A percentile compares a stretch with the other conserved stretches of the same genome.
phyloP scores from a whole-genome alignment of 2,113 vertebrate species.

The Lanius ludovicianus region DNA sequence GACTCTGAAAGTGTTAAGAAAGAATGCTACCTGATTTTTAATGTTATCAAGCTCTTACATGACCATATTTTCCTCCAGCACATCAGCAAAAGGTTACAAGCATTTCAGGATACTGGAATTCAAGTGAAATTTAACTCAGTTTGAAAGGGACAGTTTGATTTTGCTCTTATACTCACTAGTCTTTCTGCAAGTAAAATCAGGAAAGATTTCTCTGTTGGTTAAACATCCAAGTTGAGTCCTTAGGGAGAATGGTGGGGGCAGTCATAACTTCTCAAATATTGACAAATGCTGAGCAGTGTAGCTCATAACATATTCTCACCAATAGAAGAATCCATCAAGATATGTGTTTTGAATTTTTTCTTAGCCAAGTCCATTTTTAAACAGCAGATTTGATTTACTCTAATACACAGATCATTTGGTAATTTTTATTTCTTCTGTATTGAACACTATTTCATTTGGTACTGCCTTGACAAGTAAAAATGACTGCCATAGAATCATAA shows the following conservation, averaged over 20 bases:
- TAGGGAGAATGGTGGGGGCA: not conserved
- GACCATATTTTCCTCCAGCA: not conserved
- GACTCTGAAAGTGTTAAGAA: not conserved
- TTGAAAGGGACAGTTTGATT: not conserved
- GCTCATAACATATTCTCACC: not conserved
- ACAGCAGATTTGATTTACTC: not conserved
- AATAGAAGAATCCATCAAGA: not conserved
- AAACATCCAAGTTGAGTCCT: not conserved
- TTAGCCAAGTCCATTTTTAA: not conserved
- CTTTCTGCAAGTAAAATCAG: not conserved
- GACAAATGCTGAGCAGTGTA: not conserved
- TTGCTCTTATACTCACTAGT: not conserved
- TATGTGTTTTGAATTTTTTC: not conserved
- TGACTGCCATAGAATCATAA: not conserved
- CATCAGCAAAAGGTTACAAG: not conserved
- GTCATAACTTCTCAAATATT: not conserved
- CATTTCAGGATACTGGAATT: not conserved
- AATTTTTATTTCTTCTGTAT: not conserved
- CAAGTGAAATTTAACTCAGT: not conserved
- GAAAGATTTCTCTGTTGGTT: not conserved
- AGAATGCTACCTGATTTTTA: not conserved
- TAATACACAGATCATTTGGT: not conserved
- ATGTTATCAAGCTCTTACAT: not conserved
- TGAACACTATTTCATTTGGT: not conserved
- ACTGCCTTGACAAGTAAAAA: not conserved